Base-by-base conservation (phyloP, 2,797 vertebrate species). In the Geotria australis region DNA sequence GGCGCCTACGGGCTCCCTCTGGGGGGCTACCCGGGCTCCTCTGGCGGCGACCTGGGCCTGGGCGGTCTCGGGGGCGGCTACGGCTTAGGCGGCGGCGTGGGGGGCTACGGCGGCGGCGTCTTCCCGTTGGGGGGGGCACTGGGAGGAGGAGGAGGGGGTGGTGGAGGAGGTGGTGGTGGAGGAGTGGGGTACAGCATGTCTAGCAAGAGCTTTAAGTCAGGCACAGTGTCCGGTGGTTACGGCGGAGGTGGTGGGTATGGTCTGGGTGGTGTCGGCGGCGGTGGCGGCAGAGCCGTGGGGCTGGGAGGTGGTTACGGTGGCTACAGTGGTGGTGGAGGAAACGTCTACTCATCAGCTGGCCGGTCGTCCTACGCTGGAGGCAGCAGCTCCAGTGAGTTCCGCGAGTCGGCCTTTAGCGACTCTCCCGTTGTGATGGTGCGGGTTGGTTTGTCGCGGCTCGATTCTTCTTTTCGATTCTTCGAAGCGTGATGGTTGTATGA, bases 261-360 rank as follows among this genome's bases (percentile, higher is more conserved):
- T 7, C 10, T 10, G 9, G 24, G 51, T n/a, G 9, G 51, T 9
- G 53, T 53, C 11, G 51, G 51, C n/a, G 9, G 9, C 8, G 51
- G 51, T 3, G 8, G 8, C 15, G 49, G 61, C 46, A 60, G 60
- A 57, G 55, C 60, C 47, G 62, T 58, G 3, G 63, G 65, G 46
- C 53, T 68, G 13, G 62, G 66, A 49, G 64, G 64, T 4, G 64
- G 24, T 38, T 38, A 38, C 24, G 24, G 24, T 24, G 24, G 24
- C 5, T 24, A 24, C 38, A 24, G 24, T 38, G 24, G 24, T 38
- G 24, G 24, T 38, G 24, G 24, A 38, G 24, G 24, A 38, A 38
- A 24, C 24, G 38, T 38, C 24, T 38, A 38, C 24, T 38, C 24
- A 38, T 38, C 24, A 24, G 38, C 24, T 38, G 24, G 4, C 38